A percentile compares a stretch with the other conserved stretches of the same genome.
These are phyloP conservation scores for Rachycentron canadum DNA, from an alignment of 2,797 vertebrate species.

Conservation along the genomic window DNA sequence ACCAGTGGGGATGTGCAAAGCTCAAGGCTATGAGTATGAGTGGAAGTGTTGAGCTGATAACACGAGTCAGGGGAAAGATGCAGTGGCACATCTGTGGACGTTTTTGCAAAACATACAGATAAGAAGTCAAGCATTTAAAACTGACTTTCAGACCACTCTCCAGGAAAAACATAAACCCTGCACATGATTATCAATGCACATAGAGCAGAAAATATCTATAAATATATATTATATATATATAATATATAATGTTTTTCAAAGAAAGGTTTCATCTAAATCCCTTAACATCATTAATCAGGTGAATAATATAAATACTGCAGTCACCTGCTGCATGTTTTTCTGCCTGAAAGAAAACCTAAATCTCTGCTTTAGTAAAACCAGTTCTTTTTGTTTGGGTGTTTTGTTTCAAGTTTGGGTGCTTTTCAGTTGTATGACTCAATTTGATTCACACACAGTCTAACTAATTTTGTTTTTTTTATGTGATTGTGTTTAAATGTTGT, in stretches of 20 bases:
- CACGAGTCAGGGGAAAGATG: conserved; percentile 26
- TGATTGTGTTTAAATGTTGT: not conserved
- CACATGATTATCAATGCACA: not conserved
- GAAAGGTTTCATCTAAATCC: conserved; percentile 22
- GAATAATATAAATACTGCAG: not conserved
- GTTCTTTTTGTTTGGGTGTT: not conserved
- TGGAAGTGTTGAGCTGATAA: conserved; percentile 50
- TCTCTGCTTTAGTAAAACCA: not conserved
- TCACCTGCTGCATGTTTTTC: not conserved
- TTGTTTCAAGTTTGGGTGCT: not conserved
- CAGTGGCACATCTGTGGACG: not conserved
- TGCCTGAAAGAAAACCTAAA: not conserved
- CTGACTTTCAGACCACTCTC: not conserved
- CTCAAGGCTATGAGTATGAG: conserved; percentile 67
- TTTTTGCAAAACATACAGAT: conserved; percentile 20
- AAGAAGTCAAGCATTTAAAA: not conserved
- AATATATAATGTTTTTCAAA: conserved; percentile 55
- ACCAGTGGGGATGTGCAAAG: conserved; percentile 39
- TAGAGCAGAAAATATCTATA: too few relatives aligned
- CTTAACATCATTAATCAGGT: conserved; percentile 48
- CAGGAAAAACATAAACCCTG: not conserved
- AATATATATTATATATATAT: too few relatives aligned
- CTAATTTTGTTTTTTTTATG: not conserved
- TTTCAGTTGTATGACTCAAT: not conserved
- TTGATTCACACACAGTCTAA: not conserved